Percentiles rank a stretch among this genome's conserved stretches.
These are phyloP conservation scores for Euplagia quadripunctaria DNA, from an alignment of 2,888 invertebrate genomes.

Conservation along the genomic window DNA sequence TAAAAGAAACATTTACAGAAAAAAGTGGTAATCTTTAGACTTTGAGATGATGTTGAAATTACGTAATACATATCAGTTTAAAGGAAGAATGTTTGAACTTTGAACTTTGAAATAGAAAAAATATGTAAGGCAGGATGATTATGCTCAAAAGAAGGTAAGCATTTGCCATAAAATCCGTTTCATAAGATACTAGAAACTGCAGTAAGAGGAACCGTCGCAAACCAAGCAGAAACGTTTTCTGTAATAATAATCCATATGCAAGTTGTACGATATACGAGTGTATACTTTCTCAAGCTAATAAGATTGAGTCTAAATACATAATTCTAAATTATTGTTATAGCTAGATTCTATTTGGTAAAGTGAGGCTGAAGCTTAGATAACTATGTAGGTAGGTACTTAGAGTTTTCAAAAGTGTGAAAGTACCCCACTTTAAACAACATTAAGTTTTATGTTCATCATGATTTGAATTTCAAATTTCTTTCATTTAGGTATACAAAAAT, in stretches of 20 bases:
- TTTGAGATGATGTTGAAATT: no score
- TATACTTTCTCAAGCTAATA: neutral
- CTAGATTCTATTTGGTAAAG: neutral
- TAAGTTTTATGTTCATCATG: no score
- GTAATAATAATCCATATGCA: neutral
- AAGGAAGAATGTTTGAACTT: no score
- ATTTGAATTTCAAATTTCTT: no score
- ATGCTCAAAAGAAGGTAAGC: no score
- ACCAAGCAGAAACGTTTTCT: neutral
- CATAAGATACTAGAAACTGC: neutral
- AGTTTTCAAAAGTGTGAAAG: no score
- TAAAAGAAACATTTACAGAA: constrained; percentile 20
- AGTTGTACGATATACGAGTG: neutral
- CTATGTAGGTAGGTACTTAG: neutral
- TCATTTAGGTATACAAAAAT: no score
- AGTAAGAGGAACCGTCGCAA: neutral
- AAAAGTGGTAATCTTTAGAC: no score
- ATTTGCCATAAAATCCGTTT: neutral
- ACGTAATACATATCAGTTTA: no score
- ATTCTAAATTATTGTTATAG: neutral
- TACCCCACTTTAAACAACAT: no score
- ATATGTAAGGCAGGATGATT: no score
- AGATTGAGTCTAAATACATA: neutral
- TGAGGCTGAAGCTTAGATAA: neutral
- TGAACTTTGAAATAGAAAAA: no score